These are phyloP conservation scores for Oxygymnocypris stewartii DNA, from an alignment of 2,113 vertebrate species.

Conservation along the genomic window DNA sequence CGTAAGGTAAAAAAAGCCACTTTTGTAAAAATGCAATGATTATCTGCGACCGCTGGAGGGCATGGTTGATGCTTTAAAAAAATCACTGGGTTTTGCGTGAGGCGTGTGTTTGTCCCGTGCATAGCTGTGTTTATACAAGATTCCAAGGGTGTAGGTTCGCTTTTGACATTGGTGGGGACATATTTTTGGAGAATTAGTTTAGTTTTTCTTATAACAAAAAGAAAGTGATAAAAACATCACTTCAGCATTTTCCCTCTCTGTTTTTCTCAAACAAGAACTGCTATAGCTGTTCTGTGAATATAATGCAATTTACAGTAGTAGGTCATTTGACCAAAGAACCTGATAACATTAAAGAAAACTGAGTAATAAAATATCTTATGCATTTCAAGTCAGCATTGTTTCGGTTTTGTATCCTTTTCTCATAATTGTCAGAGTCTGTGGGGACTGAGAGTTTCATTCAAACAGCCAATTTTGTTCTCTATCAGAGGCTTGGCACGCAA, in stretches of 20 bases:
- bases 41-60: slow-evolving; percentile 12
- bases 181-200: background rate
- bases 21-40: background rate
- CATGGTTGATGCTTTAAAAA: background rate
- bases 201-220: background rate
- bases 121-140: background rate
- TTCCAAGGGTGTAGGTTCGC: too few relatives aligned
- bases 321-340: background rate
- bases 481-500: slow-evolving; percentile 28
- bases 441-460: background rate
- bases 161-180: too few relatives aligned
- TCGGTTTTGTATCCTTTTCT: background rate
- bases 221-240: background rate
- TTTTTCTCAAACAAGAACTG: background rate
- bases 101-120: background rate
- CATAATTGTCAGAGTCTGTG: background rate
- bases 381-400: background rate
- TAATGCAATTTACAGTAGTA: background rate
- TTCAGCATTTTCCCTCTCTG: background rate
- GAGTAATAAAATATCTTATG: background rate
- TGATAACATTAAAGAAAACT: background rate
- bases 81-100: background rate
- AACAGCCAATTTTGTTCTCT: slow-evolving; percentile 39
- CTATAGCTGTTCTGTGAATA: background rate
- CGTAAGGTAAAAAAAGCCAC: too few relatives aligned